Conservation (phyloP, 1,140 invertebrate species). For the Spodoptera litura region DNA sequence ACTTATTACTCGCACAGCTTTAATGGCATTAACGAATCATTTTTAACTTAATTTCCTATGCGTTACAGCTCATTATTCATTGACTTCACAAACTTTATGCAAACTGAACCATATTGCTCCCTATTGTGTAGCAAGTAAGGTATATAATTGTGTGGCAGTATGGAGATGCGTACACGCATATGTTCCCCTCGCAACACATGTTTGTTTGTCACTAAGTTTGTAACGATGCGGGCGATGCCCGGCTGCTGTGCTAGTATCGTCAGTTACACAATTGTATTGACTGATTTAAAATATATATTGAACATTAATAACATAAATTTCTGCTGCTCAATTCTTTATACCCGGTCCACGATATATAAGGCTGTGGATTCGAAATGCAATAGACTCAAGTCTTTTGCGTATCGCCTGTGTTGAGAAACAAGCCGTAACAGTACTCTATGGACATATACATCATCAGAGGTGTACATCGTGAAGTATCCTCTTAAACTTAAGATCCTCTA, state of each 20-base stretch:
- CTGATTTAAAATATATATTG: too few species aligned
- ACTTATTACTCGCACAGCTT: neutral
- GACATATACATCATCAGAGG: too few species aligned
- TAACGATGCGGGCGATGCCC: constrained; percentile 46
- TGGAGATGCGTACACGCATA: constrained; percentile 36
- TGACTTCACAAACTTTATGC: neutral
- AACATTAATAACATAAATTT: too few species aligned
- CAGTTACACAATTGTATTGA: constrained; percentile 24
- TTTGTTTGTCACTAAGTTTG: constrained; percentile 49
- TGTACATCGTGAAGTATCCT: too few species aligned
- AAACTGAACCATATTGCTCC: neutral
- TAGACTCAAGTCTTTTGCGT: too few species aligned
- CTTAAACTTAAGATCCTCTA: too few species aligned
- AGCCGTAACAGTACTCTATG: too few species aligned
- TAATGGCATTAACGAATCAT: neutral
- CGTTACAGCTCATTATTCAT: neutral
- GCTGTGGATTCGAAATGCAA: too few species aligned
- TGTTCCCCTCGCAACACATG: constrained; percentile 41
- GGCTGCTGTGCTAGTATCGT: constrained; percentile 30
- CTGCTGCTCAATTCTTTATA: too few species aligned
- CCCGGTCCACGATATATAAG: too few species aligned
- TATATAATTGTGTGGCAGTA: neutral
- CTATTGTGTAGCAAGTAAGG: neutral
- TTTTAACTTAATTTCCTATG: neutral
- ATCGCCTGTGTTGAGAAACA: too few species aligned